Base-by-base conservation (phyloP, 2,113 vertebrate genomes). In the Crotophaga sulcirostris region DNA sequence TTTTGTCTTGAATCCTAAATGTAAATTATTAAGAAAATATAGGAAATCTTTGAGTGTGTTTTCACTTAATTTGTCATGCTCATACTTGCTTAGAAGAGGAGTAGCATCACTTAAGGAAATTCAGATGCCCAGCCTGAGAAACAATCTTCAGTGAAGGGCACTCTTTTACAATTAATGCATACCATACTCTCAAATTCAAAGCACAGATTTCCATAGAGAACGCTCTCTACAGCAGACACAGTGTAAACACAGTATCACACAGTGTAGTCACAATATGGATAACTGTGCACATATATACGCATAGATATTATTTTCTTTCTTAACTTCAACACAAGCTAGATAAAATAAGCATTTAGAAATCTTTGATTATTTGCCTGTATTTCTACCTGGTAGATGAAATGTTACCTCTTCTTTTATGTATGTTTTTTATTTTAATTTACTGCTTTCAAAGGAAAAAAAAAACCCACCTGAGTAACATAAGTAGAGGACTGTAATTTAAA, bases 91-190 rank as follows among this genome's bases (percentile, higher is more conserved):
- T 69, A 19, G 45, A 77, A 84, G 52, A 68, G 77, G 7, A 70
- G 19, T 31, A 54, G 4, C 11, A 66, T 67, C 33, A 77, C 51
- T 87, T 70, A 80, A 69, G 5, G 23, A 7, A 69, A 73, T 78
- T 69, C 47, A 45, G 16, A 9, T 66, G 7, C 5, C 4, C 13
- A 78, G 31, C 13, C 34, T 77, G 33, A 89, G 52, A 77, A 77
- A 54, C 0, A 0, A 7, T 25, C 9, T 34, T 76, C 51, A 78
- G 24, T 1, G 10, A 18, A 90, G 25, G 19, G 10, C 9, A 58
- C 5, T 19, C 10, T 62, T 49, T 36, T 62, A n/a, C 13, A 75
- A 15, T 49, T 29, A 51, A 47, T 47, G 10, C 5, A 36, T 56
- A 66, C 29, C 26, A 23, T 33, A 29, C 13, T 82, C 31, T 60